These are phyloP conservation scores for Dryas iulia DNA, from an alignment of 1,140 invertebrate species.

Conservation along the genomic window DNA sequence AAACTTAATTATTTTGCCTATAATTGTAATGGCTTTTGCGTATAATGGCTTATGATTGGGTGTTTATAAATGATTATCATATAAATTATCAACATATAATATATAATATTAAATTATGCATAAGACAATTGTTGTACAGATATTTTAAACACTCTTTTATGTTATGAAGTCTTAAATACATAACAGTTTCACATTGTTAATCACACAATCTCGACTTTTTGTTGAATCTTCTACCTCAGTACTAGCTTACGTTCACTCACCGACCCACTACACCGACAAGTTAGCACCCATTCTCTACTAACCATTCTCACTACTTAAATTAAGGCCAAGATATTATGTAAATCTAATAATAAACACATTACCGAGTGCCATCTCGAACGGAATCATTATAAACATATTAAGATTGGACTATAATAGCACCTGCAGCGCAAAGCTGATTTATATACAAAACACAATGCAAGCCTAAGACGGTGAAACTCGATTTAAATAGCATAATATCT, in stretches of 20 bases:
- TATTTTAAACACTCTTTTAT: too few relatives aligned
- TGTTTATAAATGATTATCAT: too few relatives aligned
- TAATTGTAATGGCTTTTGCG: too few relatives aligned
- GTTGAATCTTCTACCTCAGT: too few relatives aligned
- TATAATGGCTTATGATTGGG: too few relatives aligned
- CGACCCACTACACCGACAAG: neutral
- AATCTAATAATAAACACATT: neutral
- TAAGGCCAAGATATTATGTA: neutral
- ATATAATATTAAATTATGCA: too few relatives aligned
- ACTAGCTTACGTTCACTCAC: neutral
- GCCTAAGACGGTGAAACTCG: slow-evolving; percentile 18
- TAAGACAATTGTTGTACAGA: too few relatives aligned
- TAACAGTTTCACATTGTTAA: too few relatives aligned
- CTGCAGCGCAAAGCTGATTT: slow-evolving; percentile 8
- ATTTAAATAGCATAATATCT: slow-evolving; percentile 25
- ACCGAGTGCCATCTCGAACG: neutral
- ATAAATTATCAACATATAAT: too few relatives aligned
- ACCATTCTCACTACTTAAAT: neutral
- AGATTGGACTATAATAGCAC: slow-evolving; percentile 1
- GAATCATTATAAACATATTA: slow-evolving; percentile 2
- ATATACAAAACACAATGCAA: slow-evolving; percentile 8
- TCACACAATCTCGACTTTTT: too few relatives aligned
- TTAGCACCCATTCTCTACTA: neutral
- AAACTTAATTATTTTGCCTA: too few relatives aligned
- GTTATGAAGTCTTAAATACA: too few relatives aligned